These are phyloP conservation scores for Peromyscus californicus DNA, from an alignment of 2,113 vertebrate species.

Conservation along the genomic window DNA sequence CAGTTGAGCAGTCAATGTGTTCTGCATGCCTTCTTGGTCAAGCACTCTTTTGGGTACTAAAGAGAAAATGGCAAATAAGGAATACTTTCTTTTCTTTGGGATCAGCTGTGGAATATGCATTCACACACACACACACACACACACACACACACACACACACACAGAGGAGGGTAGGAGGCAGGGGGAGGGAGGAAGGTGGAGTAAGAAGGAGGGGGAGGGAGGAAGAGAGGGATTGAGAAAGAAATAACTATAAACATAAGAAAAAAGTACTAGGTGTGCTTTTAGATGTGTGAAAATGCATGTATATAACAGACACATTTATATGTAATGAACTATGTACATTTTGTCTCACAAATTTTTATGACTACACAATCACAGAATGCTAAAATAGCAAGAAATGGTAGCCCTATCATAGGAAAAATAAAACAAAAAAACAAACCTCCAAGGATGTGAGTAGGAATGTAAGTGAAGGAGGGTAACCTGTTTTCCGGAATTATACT, in stretches of 20 bases:
- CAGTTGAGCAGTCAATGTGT: neutral
- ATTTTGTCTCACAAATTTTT: neutral
- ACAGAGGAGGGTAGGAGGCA: too few species aligned
- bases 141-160: neutral
- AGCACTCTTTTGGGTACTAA: neutral
- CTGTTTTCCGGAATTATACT: neutral
- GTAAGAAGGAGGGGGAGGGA: too few species aligned
- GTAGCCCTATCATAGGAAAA: neutral
- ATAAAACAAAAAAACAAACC: neutral
- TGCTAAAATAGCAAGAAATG: too few species aligned
- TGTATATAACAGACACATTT: neutral
- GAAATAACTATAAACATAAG: neutral
- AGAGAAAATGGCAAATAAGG: conserved; percentile 14
- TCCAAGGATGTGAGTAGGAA: neutral
- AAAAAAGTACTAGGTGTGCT: neutral
- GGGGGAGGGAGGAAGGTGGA: too few species aligned
- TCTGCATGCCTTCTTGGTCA: neutral
- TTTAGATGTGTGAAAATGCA: neutral
- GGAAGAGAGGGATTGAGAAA: too few species aligned
- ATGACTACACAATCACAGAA: neutral
- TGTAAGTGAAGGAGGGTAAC: neutral
- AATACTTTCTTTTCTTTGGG: neutral
- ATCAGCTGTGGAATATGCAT: neutral
- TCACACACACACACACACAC: neutral
- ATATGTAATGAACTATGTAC: neutral